A percentile compares a stretch with the other conserved stretches of the same genome.
phyloP scores from a whole-genome alignment of 1,140 invertebrate genomes.

The Manduca sexta region DNA sequence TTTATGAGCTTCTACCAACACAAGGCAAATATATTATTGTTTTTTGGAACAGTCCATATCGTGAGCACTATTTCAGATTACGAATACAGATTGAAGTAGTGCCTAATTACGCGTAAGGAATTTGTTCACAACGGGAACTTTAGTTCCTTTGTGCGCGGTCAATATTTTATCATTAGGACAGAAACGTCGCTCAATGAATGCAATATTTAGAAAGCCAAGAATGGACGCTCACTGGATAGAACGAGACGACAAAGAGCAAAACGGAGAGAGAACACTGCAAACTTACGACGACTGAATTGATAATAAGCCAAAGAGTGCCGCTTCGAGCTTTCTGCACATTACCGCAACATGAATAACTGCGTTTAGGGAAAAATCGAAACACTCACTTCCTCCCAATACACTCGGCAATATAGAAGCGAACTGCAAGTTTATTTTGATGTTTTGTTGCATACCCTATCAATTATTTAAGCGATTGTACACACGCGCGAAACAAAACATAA shows the following conservation, averaged over 20 bases:
- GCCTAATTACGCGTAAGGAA: neutral
- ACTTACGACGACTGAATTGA: constrained; percentile 16
- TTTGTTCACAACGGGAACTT: neutral
- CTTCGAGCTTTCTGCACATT: constrained; percentile 10
- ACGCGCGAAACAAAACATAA: neutral
- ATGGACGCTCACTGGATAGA: constrained; percentile 6
- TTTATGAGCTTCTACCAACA: constrained; percentile 7
- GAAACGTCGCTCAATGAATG: constrained; percentile 12
- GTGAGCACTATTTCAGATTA: neutral
- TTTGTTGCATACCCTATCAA: neutral
- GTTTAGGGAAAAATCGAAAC: neutral
- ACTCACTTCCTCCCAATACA: neutral
- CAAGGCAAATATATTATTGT: too few species aligned
- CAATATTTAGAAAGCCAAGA: constrained; percentile 13
- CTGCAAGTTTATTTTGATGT: neutral
- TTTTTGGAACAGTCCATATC: neutral
- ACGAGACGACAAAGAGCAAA: constrained; percentile 14
- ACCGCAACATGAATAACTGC: constrained; percentile 9
- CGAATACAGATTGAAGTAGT: neutral
- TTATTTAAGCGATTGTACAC: neutral
- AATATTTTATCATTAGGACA: constrained; percentile 2
- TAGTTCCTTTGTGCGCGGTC: neutral
- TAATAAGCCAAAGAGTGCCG: constrained; percentile 10
- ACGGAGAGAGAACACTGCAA: constrained; percentile 13
- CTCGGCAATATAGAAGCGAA: neutral